Conservation (phyloP, 2,113 vertebrate species). For the Electrona antarctica region DNA sequence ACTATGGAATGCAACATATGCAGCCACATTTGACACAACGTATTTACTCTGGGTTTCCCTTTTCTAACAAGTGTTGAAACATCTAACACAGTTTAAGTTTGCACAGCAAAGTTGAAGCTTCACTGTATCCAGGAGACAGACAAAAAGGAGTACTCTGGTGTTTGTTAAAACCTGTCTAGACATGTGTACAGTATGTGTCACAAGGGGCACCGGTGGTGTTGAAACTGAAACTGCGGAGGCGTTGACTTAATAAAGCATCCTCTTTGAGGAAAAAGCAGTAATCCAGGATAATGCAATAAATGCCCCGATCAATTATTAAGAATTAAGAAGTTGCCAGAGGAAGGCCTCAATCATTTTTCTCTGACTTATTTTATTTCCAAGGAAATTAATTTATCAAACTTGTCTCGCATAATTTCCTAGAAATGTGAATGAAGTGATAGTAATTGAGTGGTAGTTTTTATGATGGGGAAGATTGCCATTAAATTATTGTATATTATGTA, state of each 20-base stretch:
- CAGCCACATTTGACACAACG: neutral
- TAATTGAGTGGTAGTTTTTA: no score
- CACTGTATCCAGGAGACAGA: conserved; percentile 54
- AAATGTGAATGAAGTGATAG: no score
- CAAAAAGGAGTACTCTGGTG: conserved; percentile 33
- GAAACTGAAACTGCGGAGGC: conserved; percentile 13
- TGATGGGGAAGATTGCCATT: no score
- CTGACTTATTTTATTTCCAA: neutral
- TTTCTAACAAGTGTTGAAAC: conserved; percentile 39
- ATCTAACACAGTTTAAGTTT: conserved; percentile 34
- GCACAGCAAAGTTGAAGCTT: conserved; percentile 39
- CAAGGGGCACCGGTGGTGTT: conserved; percentile 6
- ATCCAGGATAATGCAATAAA: neutral
- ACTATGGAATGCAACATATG: neutral
- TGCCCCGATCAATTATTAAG: neutral
- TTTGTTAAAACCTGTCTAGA: conserved; percentile 59
- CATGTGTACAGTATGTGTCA: conserved; percentile 44
- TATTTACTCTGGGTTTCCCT: conserved; percentile 21
- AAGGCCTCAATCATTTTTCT: neutral
- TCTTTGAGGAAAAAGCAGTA: neutral
- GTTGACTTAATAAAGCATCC: neutral
- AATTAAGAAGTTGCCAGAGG: neutral
- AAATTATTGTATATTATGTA: no score
- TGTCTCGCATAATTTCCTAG: no score
- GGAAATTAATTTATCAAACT: no score